Percentiles rank a stretch among this genome's conserved stretches.
Evolutionary conservation across 1,140 invertebrate genomes (phyloP).

Genomic region (Drosophila neocordata): DNA sequence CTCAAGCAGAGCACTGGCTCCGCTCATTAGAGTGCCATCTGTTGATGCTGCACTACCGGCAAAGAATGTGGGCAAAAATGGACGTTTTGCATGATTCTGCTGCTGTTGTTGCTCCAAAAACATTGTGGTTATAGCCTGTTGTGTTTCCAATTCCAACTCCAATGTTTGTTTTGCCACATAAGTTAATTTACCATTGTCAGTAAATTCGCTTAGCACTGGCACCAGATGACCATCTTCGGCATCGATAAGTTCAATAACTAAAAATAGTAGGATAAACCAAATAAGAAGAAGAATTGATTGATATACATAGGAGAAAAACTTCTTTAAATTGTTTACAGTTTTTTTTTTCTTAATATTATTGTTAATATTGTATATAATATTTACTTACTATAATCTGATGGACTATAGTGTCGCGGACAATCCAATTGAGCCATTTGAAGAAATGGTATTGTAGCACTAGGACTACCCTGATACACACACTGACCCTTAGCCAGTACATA

Average conservation of each 20-base stretch:
- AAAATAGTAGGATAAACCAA: too few relatives aligned
- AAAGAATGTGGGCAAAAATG: slow-evolving; percentile 58
- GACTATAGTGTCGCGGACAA: slow-evolving; percentile 92
- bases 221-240: slow-evolving; percentile 71
- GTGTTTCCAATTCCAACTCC: slow-evolving; percentile 35
- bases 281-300: too few relatives aligned
- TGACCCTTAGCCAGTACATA: slow-evolving; percentile 87
- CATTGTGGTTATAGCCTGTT: slow-evolving; percentile 71
- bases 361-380: background rate
- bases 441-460: slow-evolving; percentile 88
- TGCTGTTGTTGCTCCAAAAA: slow-evolving; percentile 62
- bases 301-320: too few relatives aligned
- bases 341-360: too few relatives aligned
- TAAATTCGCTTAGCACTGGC: slow-evolving; percentile 83
- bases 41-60: slow-evolving; percentile 64
- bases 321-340: too few relatives aligned
- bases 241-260: slow-evolving; percentile 83
- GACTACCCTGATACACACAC: slow-evolving; percentile 90
- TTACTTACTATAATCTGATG: slow-evolving; percentile 89
- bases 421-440: slow-evolving; percentile 86
- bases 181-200: slow-evolving; percentile 83
- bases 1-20: slow-evolving; percentile 57
- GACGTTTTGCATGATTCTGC: slow-evolving; percentile 45
- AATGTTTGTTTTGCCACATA: slow-evolving; percentile 40
- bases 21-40: slow-evolving; percentile 70